These are phyloP conservation scores for Cyaniris semiargus DNA, from an alignment of 2,888 invertebrate species.

Conservation along the genomic window DNA sequence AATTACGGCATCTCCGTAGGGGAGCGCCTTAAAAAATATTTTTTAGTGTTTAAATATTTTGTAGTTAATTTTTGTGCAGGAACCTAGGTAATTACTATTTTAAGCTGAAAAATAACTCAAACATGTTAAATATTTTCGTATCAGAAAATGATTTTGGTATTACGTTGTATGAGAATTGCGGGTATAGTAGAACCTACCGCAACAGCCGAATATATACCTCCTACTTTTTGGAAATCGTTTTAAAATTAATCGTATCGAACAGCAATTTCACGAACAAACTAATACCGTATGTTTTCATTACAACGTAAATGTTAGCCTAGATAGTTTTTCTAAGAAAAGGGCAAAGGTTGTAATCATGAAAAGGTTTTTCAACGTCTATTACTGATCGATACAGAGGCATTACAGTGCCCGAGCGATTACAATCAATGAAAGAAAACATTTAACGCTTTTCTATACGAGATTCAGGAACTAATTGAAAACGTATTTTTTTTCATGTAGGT, in stretches of 20 bases:
- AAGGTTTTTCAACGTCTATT: neutral
- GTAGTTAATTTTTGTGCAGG: too few species aligned
- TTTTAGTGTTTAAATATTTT: too few species aligned
- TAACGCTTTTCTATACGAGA: neutral
- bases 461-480: neutral
- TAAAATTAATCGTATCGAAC: neutral
- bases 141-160: too few species aligned
- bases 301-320: neutral
- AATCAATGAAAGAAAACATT: neutral
- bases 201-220: neutral
- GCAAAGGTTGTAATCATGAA: neutral
- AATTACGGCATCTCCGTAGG: too few species aligned
- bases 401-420: neutral
- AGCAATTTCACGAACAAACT: neutral
- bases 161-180: too few species aligned
- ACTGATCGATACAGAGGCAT: neutral
- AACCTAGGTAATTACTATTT: too few species aligned
- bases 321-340: neutral
- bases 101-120: too few species aligned
- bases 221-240: neutral
- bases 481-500: neutral
- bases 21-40: too few species aligned
- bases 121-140: too few species aligned
- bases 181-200: too few species aligned
- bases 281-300: neutral